Conservation (phyloP, 2,797 vertebrate species). For the Centroberyx gerrardi region DNA sequence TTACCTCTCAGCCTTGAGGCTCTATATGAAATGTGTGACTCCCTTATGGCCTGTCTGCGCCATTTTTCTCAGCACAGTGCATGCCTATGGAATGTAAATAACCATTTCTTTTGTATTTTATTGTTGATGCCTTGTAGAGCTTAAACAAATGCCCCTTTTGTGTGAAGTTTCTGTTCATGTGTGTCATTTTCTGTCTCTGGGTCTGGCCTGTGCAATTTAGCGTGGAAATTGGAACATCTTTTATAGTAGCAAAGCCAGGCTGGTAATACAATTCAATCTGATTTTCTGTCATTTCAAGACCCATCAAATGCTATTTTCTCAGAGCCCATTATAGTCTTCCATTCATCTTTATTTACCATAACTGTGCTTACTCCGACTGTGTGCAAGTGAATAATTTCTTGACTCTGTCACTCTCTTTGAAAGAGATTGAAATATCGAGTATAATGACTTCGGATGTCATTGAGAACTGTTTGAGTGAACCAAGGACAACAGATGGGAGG, state of each 20-base stretch:
- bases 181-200: constrained; percentile 47
- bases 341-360: constrained; percentile 64
- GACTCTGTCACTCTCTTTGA: constrained; percentile 30
- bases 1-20: constrained; percentile 20
- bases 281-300: constrained; percentile 58
- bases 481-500: neutral
- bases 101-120: constrained; percentile 58
- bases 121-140: constrained; percentile 50
- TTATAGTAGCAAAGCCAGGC: constrained; percentile 46
- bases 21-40: constrained; percentile 1
- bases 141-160: constrained; percentile 54
- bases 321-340: constrained; percentile 50
- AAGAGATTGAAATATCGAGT: constrained; percentile 34
- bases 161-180: constrained; percentile 44
- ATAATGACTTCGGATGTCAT: neutral
- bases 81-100: constrained; percentile 39
- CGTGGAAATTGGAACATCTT: constrained; percentile 69
- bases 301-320: constrained; percentile 55
- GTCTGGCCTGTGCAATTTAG: constrained; percentile 57
- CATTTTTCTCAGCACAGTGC: neutral
- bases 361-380: constrained; percentile 25
- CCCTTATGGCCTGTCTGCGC: neutral
- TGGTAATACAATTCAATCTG: constrained; percentile 73
- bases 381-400: constrained; percentile 48
- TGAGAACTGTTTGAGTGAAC: neutral